phyloP scores from a whole-genome alignment of 1,140 invertebrate species.

The Plodia interpunctella region DNA sequence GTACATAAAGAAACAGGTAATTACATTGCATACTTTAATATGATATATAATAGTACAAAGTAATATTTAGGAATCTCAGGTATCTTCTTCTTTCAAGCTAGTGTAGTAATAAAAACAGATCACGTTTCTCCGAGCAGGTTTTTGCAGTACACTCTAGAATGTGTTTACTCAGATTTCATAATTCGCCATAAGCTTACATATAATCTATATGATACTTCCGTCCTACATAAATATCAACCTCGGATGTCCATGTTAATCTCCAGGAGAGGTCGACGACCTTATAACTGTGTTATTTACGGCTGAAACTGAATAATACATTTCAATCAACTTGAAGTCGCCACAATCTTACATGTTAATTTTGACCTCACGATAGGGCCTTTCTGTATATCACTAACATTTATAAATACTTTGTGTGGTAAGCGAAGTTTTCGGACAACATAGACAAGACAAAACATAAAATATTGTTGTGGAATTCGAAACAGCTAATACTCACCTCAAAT shows the following conservation, averaged over 20 bases:
- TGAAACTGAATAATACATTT: slow-evolving; percentile 53
- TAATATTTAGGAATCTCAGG: too few species aligned
- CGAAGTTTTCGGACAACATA: slow-evolving; percentile 25
- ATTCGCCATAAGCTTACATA: neutral
- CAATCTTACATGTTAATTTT: slow-evolving; percentile 59
- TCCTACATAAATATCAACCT: slow-evolving; percentile 1
- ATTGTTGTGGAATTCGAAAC: too few species aligned
- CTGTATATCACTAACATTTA: neutral
- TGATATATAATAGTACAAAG: too few species aligned
- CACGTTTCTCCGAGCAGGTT: too few species aligned
- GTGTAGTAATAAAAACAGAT: too few species aligned
- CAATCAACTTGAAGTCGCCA: slow-evolving; percentile 48
- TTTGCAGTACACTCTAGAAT: too few species aligned
- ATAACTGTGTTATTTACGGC: slow-evolving; percentile 21
- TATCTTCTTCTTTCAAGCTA: too few species aligned
- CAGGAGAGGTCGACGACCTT: neutral
- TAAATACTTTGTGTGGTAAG: neutral
- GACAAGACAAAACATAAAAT: slow-evolving; percentile 25
- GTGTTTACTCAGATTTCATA: too few species aligned
- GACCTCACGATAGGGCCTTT: slow-evolving; percentile 39
- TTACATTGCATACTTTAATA: too few species aligned
- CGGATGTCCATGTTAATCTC: slow-evolving; percentile 3
- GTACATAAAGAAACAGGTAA: too few species aligned
- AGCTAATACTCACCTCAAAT: too few species aligned
- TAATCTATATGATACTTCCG: neutral